A percentile compares a stretch with the other conserved stretches of the same genome.
phyloP scores from a whole-genome alignment of 2,113 vertebrate genomes.

The Urocolius indicus region DNA sequence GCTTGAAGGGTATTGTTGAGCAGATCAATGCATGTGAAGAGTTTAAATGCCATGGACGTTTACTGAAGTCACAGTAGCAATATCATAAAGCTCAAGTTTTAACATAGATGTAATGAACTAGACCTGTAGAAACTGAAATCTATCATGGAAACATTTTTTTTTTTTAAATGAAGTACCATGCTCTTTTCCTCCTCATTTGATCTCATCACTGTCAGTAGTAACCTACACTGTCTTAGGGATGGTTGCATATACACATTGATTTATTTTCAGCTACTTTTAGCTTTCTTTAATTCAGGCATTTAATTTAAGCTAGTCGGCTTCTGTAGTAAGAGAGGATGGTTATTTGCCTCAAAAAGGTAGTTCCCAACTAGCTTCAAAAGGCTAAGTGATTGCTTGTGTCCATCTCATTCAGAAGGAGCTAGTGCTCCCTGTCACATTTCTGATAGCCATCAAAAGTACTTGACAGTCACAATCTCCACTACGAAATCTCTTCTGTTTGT shows the following conservation, averaged over 20 bases:
- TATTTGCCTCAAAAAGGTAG: background rate
- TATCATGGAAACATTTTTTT: background rate
- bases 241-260: background rate
- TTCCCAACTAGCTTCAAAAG: background rate
- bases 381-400: background rate
- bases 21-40: constrained; percentile 17
- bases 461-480: background rate
- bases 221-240: background rate
- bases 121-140: background rate
- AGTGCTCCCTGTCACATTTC: background rate
- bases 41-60: constrained; percentile 3
- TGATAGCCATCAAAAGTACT: background rate
- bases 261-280: constrained; percentile 1
- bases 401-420: background rate
- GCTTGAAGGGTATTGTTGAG: background rate
- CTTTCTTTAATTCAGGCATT: background rate
- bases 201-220: background rate
- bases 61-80: background rate
- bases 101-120: background rate
- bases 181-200: background rate
- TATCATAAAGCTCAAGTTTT: background rate
- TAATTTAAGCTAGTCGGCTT: background rate
- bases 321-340: background rate
- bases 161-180: background rate
- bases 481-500: background rate